Base-by-base conservation (phyloP, 2,797 vertebrate species). In the Schizothorax lantsangensis region DNA sequence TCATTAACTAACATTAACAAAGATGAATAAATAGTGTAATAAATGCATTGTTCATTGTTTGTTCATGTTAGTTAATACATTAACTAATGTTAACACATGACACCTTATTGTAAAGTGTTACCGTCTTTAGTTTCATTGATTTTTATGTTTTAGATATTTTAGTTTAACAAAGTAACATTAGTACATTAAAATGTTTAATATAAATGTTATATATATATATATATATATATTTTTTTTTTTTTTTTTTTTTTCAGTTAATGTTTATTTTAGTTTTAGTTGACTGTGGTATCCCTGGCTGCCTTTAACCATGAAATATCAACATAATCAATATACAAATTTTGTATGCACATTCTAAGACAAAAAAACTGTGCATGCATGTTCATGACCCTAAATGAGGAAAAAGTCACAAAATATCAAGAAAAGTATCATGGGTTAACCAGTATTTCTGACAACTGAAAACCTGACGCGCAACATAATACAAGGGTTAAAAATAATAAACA, bases 261-360 rank as follows among this genome's bases (percentile, higher is more conserved):
- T 17, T 49, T 2, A 52, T 52, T 52, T 52, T 6, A 52, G 49
- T 17, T 52, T 52, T 52, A 52, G 49, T 6, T 52, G 17, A 52
- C 49, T 52, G 47, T 17, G 17, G 17, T 52, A 52, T 19, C 49
- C 17, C 49, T 52, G 49, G 49, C 49, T 19, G 49, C 49, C 49
- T 52, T 52, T 38, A 68, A 19, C 15, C 7, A 19, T 17, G 15
- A 36, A 33, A 36, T 36, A 36, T 17, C 2, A n/a, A n/a, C 9
- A 40, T 2, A 72, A 14, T 14, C 2, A 3, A n/a, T 45, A 45
- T 73, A 9, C 17, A 2, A 9, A 73, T 87, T 90, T 88, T 94
- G 93, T 95, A 97, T 96, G 95, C 96, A 98, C 97, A 97, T 98
- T 64, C n/a, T 45, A 30, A 2, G 17, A 64, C 12, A 80, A 23